Percentiles rank a stretch among this genome's conserved stretches.
Conservation (phyloP, 1,140 invertebrate species). For the Gryllus bimaculatus region DNA sequence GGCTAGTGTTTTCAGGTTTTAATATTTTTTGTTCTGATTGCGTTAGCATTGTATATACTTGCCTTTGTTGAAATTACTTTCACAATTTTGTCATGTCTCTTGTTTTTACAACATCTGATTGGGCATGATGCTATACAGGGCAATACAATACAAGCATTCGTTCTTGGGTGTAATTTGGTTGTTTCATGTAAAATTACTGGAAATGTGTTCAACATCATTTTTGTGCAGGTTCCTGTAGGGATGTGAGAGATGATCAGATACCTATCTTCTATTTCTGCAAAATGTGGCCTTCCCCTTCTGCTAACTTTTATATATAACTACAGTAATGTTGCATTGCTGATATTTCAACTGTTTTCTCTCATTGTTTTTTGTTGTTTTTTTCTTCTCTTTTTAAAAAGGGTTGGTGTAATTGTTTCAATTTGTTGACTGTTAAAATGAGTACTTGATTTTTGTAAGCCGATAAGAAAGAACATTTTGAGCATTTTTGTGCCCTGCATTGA, state of each 20-base stretch:
- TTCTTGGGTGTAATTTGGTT: neutral
- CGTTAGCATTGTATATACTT: neutral
- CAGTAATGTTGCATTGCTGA: neutral
- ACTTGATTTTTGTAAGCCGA: neutral
- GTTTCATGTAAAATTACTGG: neutral
- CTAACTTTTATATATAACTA: neutral
- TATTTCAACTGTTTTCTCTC: neutral
- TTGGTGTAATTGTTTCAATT: neutral
- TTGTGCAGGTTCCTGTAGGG: neutral
- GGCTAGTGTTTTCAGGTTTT: neutral
- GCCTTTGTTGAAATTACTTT: neutral
- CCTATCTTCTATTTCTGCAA: neutral
- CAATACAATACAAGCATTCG: neutral
- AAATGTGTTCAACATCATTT: neutral
- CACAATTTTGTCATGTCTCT: neutral
- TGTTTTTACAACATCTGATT: neutral
- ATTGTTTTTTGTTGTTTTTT: neutral
- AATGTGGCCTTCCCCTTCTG: neutral
- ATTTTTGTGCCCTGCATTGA: neutral
- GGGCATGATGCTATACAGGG: neutral
- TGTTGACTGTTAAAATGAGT: neutral
- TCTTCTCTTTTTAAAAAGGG: neutral
- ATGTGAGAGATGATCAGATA: neutral
- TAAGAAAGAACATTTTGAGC: neutral
- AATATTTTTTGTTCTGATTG: neutral